These are phyloP conservation scores for Leptinotarsa defecta DNA, from an alignment of 1,140 invertebrate genomes.

Conservation along the genomic window DNA sequence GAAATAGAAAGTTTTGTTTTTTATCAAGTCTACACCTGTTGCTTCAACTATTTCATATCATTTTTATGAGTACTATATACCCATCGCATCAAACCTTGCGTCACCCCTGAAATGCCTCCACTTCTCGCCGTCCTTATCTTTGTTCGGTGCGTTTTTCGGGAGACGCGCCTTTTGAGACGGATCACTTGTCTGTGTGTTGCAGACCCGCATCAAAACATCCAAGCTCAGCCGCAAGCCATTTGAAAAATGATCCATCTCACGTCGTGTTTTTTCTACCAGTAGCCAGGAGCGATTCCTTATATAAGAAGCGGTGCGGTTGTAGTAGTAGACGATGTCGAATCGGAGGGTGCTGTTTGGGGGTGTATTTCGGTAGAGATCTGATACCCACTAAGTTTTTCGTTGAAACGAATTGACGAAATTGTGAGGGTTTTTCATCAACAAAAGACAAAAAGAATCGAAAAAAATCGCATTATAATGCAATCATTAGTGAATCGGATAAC, in stretches of 20 bases:
- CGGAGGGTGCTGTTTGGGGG: slow-evolving; percentile 48
- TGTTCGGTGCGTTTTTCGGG: slow-evolving; percentile 17
- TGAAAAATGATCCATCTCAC: slow-evolving; percentile 53
- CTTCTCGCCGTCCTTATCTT: slow-evolving; percentile 29
- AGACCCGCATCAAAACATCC: slow-evolving; percentile 50
- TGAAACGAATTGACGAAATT: no score
- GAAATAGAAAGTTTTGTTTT: no score
- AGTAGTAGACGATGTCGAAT: slow-evolving; percentile 38
- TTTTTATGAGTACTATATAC: background rate
- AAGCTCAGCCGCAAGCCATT: slow-evolving; percentile 49
- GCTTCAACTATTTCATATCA: no score
- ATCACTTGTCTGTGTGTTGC: slow-evolving; percentile 39
- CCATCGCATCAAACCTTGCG: background rate
- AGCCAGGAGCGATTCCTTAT: background rate
- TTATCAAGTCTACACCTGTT: no score
- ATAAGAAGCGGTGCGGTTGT: background rate
- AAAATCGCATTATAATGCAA: no score
- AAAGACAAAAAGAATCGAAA: no score
- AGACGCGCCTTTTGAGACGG: slow-evolving; percentile 21
- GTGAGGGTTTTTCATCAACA: no score
- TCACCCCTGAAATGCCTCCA: background rate
- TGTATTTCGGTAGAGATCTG: slow-evolving; percentile 44
- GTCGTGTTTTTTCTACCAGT: slow-evolving; percentile 31
- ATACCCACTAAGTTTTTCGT: slow-evolving; percentile 18
- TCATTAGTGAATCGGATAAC: no score